Conservation (phyloP, 2,797 vertebrate genomes). For the Sebastes kiyomatsui region DNA sequence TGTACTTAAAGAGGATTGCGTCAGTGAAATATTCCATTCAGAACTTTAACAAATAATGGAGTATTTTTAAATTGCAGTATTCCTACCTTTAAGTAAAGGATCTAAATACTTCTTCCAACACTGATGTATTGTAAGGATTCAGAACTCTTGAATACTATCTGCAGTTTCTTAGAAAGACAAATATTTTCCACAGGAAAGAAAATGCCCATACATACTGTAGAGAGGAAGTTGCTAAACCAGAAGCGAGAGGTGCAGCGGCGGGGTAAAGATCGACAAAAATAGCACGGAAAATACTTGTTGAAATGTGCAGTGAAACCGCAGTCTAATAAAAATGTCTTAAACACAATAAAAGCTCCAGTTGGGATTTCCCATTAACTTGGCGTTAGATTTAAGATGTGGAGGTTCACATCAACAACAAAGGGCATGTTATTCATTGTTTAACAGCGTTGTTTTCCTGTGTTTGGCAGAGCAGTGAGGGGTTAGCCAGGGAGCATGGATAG, state of each 20-base stretch:
- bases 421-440: constrained; percentile 69
- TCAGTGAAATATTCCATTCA: not conserved
- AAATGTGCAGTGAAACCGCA: constrained; percentile 51
- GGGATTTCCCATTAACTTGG: constrained; percentile 62
- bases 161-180: constrained; percentile 8
- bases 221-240: constrained; percentile 47
- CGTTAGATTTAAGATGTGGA: constrained; percentile 53
- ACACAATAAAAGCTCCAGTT: constrained; percentile 56
- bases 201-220: not conserved
- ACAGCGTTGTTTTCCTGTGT: constrained; percentile 74
- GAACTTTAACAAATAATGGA: not conserved
- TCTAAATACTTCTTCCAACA: not conserved
- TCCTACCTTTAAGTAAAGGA: not conserved
- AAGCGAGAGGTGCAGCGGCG: constrained; percentile 7
- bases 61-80: not conserved
- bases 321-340: constrained; percentile 57
- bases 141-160: not conserved
- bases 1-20: not conserved
- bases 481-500: constrained; percentile 67
- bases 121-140: not conserved
- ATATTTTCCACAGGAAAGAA: constrained; percentile 30
- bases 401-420: constrained; percentile 49
- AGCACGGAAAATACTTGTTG: constrained; percentile 37
- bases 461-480: constrained; percentile 65
- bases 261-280: constrained; percentile 30